Conservation (phyloP, 2,888 invertebrate genomes). For the Camponotus fellah region DNA sequence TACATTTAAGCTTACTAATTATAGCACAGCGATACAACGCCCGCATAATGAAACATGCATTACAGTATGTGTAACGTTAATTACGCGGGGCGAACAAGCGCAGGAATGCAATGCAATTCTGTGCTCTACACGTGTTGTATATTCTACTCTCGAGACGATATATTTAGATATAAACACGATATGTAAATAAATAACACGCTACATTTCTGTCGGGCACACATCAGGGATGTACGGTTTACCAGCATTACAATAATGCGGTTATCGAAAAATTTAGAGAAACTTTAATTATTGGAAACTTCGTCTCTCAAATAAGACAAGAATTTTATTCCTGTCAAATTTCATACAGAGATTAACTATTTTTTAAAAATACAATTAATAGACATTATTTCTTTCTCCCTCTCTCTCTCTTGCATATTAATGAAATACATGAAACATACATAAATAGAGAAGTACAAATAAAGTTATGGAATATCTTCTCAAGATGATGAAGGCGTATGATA, state of each 20-base stretch:
- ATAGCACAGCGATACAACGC: conserved; percentile 42
- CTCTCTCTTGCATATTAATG: neutral
- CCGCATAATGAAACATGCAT: conserved; percentile 56
- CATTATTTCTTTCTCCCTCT: neutral
- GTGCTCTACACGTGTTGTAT: conserved; percentile 29
- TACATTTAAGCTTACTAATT: conserved; percentile 55
- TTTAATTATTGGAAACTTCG: conserved; percentile 35
- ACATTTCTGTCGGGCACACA: conserved; percentile 31
- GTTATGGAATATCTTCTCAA: neutral
- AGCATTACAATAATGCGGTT: neutral
- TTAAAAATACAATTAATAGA: neutral
- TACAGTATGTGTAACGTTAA: conserved; percentile 50
- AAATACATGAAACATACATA: neutral
- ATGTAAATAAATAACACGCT: conserved; percentile 36
- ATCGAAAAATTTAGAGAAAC: conserved; percentile 26
- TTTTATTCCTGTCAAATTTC: conserved; percentile 11
- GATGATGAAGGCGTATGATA: neutral
- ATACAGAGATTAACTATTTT: neutral
- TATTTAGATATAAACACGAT: conserved; percentile 46
- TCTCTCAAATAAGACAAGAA: neutral
- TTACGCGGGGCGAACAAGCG: conserved; percentile 50
- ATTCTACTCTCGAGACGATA: conserved; percentile 33
- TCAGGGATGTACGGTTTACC: conserved; percentile 14
- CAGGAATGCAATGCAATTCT: conserved; percentile 42
- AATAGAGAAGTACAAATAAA: neutral